These are phyloP conservation scores for Rachycentron canadum DNA, from an alignment of 2,797 vertebrate species.

Conservation along the genomic window DNA sequence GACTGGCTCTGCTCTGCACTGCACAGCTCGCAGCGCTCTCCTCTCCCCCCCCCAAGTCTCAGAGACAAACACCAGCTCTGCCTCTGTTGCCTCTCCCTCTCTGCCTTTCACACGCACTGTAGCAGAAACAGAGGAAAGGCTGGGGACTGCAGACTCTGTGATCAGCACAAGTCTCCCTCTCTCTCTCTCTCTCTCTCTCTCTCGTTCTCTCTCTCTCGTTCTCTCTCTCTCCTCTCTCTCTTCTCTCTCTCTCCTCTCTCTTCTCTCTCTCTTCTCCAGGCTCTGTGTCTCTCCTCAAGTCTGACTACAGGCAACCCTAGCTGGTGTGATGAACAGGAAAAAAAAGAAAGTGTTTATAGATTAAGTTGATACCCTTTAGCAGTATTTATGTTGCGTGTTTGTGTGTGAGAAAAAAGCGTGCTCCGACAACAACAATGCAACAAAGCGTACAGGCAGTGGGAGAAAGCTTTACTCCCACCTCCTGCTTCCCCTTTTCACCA, in stretches of 20 bases:
- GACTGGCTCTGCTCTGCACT: slow-evolving; percentile 43
- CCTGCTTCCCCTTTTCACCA: slow-evolving; percentile 66
- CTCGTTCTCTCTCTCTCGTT: slow-evolving; percentile 43
- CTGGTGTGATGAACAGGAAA: slow-evolving; percentile 31
- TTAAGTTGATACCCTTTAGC: slow-evolving; percentile 59
- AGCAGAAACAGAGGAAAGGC: slow-evolving; percentile 74
- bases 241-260: slow-evolving; percentile 13
- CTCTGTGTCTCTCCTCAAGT: slow-evolving; percentile 69
- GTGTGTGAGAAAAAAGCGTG: slow-evolving; percentile 31
- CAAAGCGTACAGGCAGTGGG: slow-evolving; percentile 67
- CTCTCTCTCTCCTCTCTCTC: slow-evolving; percentile 51
- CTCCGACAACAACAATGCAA: slow-evolving; percentile 65
- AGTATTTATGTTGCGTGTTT: slow-evolving; percentile 59
- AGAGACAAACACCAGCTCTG: slow-evolving; percentile 76
- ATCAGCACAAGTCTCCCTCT: slow-evolving; percentile 71
- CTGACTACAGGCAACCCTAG: slow-evolving; percentile 63
- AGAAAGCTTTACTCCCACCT: slow-evolving; percentile 74
- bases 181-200: slow-evolving; percentile 28
- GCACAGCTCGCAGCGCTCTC: slow-evolving; percentile 50
- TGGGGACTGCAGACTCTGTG: slow-evolving; percentile 80
- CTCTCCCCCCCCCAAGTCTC: slow-evolving; percentile 66
- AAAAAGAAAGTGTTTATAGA: slow-evolving; percentile 45
- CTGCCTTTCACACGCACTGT: slow-evolving; percentile 70
- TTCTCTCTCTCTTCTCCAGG: slow-evolving; percentile 42
- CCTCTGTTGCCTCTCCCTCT: slow-evolving; percentile 64